Evolutionary conservation across 2,888 invertebrate species (phyloP), one percentile per base, ranked within the genome.

Genomic region (Chrysolina haemoptera): DNA sequence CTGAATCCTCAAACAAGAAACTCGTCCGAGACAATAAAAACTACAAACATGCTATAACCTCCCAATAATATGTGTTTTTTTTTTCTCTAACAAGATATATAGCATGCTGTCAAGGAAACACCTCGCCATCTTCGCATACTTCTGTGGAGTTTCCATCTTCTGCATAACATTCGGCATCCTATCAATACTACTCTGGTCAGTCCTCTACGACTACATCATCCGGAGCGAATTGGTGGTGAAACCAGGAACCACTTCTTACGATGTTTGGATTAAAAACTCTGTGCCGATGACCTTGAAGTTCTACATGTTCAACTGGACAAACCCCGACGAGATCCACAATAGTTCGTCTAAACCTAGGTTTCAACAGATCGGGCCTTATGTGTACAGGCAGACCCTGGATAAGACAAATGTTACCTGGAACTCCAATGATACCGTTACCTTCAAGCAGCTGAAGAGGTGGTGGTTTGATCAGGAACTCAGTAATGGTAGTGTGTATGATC

Each of bases 301-400:
- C 73, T 93, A 92, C 84, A 89, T 94, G 78, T 95, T 92, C 87
- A 95, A 95, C 86, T 95, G 95, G 95, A 95, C 95, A 5, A 95
- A 95, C 87, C 91, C 94, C 0, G 90, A 93, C 14, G 90, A 91
- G 66, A 90, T 92, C 46, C 89, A 90, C 2, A 90, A 91, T 20
- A 89, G 89, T 70, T 73, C 65, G 11, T 65, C 85, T 1, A 92
- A 92, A 78, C 92, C 92, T 0, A 89, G 87, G 62, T 87, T 93
- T 41, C 84, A 88, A 70, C 86, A 91, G 83, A 81, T 91, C 65
- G 93, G 93, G 14, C 93, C 93, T 0, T 93, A 93, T 85, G 89
- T 91, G 0, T 94, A 90, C 84, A 90, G 89, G 0, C 95, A 95
- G 85, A 88, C 89, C n/a, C 91, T 92, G 5, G 90, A 92, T 69